Evolutionary conservation across 2,797 vertebrate genomes (phyloP), one percentile per base, ranked within the genome.

Genomic region (Paratrypauchen microcephalus): DNA sequence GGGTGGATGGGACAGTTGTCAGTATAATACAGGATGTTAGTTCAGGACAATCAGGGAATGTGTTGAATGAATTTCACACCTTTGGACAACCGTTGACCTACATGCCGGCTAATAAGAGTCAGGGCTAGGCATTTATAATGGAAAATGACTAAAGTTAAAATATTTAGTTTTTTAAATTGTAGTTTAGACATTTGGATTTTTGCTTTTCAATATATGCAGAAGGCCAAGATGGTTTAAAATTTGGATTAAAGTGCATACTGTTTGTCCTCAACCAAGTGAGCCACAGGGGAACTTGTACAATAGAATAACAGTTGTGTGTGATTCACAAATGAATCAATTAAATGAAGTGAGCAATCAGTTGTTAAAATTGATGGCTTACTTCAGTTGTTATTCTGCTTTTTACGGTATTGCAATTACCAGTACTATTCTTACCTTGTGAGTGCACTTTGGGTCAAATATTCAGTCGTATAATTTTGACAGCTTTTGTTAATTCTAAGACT

Each of bases 21-120:
- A 68, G 26, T 64, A 59, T 47, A 64, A 13, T 8, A 26, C 64
- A 56, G 48, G 62, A 68, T 66, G 55, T 70, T 50, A 30, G 67
- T 45, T 50, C 71, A 62, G 57, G 66, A 69, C 60, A 67, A 71
- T 75, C 66, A 21, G 65, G 41, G 36, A 59, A 30, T 18, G 54
- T 66, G 54, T 70, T 41, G n/a, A 54, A 45, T 70, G 60, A 18
- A 54, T 74, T 67, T 78, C 73, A 69, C 74, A 79, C 64, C 56
- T 65, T 64, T 26, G 47, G 66, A n/a, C 32, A 52, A 70, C 52
- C 50, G 30, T 41, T 65, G 55, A 19, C 47, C 55, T 66, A 48
- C 69, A 59, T 72, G 77, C 73, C 73, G 71, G 32, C 32, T 32
- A 5, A 69, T 47, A 68, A 64, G 23, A 30, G 36, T 67, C 59